Conservation (phyloP, 2,888 invertebrate species). For the Perizoma affinitatum region DNA sequence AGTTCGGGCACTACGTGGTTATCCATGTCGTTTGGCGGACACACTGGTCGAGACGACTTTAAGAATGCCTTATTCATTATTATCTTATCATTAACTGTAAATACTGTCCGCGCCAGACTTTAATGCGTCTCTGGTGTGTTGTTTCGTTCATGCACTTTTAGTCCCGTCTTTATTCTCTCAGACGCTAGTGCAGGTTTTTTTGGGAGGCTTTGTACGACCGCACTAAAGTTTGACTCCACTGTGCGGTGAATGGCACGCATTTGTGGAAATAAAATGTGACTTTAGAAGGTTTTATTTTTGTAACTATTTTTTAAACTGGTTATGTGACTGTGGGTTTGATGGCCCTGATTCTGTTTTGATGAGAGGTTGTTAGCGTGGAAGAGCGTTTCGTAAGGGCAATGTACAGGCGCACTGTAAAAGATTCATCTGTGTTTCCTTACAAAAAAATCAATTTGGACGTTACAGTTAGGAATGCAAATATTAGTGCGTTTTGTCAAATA, state of each 20-base stretch:
- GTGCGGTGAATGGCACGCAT: conserved; percentile 1
- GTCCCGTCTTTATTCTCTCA: too few relatives aligned
- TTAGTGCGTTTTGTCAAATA: too few relatives aligned
- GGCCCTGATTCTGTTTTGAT: conserved; percentile 1
- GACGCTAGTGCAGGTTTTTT: too few relatives aligned
- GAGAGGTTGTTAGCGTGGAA: neutral
- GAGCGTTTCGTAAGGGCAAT: too few relatives aligned
- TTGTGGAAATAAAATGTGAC: conserved; percentile 20
- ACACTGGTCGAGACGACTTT: conserved; percentile 48
- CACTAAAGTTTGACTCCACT: neutral
- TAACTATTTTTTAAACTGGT: conserved; percentile 29
- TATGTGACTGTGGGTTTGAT: conserved; percentile 18
- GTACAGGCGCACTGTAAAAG: too few relatives aligned
- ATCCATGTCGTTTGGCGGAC: conserved; percentile 57
- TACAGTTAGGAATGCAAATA: too few relatives aligned
- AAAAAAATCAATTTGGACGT: too few relatives aligned
- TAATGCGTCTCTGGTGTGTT: neutral
- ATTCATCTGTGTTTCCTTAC: too few relatives aligned
- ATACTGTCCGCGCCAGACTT: conserved; percentile 20
- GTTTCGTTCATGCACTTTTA: too few relatives aligned
- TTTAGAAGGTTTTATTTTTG: conserved; percentile 17
- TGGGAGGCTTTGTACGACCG: neutral
- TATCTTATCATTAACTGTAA: conserved; percentile 58
- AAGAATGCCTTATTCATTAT: conserved; percentile 39
- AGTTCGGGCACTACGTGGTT: conserved; percentile 59